phyloP scores from a whole-genome alignment of 35 echinoderm and acorn worm genomes.

The Ptychodera flava region DNA sequence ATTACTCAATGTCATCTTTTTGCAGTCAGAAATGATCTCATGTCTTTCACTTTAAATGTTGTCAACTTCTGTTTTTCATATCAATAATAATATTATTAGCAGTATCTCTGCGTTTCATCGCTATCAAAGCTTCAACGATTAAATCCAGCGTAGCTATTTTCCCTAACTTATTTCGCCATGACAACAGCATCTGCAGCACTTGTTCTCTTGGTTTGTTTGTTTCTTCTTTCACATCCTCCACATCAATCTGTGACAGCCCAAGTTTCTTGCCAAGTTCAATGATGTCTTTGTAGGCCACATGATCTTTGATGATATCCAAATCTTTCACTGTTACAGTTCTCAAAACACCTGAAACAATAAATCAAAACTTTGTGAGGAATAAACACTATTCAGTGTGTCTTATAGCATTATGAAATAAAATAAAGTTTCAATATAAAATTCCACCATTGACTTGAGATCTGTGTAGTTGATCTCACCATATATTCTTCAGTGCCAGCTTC shows the following conservation, averaged over 20 bases:
- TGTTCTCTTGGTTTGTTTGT: conserved; percentile 1
- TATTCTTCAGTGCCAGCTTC: too few relatives aligned
- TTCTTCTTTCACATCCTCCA: not conserved
- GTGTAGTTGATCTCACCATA: too few relatives aligned
- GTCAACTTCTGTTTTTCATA: not conserved
- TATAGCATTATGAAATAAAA: too few relatives aligned
- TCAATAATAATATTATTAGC: not conserved
- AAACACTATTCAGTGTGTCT: too few relatives aligned
- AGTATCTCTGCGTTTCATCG: not conserved
- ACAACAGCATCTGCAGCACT: not conserved
- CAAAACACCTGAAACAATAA: not conserved
- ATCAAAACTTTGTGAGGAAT: too few relatives aligned
- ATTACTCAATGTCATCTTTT: too few relatives aligned
- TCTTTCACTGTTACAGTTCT: not conserved
- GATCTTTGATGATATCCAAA: not conserved
- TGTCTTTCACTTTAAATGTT: too few relatives aligned
- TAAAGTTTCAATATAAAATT: too few relatives aligned
- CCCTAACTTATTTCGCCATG: not conserved
- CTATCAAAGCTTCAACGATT: not conserved
- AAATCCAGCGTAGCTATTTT: not conserved
- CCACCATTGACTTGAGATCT: too few relatives aligned
- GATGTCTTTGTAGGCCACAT: not conserved
- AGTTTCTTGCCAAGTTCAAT: not conserved
- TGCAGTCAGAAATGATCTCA: too few relatives aligned
- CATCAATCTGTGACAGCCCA: not conserved